Evolutionary conservation across 30 jellyfish, hydroid and myxozoan genomes (phyloP), one percentile per base, ranked within the genome.

Genomic region (Chrysaora quinquecirrha): DNA sequence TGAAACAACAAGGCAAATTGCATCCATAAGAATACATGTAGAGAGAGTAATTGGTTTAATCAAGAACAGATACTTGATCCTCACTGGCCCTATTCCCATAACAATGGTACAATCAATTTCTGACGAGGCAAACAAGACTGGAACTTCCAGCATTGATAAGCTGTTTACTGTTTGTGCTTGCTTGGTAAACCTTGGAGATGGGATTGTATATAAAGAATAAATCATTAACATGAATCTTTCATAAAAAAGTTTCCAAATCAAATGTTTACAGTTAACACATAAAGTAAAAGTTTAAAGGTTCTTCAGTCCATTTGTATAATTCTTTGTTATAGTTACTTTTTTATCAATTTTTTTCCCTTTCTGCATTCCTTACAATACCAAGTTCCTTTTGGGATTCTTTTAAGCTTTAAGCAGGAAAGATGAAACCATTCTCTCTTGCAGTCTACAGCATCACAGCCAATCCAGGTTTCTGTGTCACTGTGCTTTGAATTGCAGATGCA

Each of bases 381-480:
- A 43, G 16, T 63, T 4, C 75, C 75, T 23, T 34, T 11, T 24
- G 75, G 75, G 30, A 63, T 4, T 4, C 75, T 4, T 4, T 63
- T 63, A 21, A 34, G 34, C 47, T 63, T 63, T 14, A 63, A 34
- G 43, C 75, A 63, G 30, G n/a, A 30, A 9, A 63, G 12, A 63
- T 63, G 75, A 34, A 63, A 63, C 75, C 75, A 63, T 23, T 63
- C 75, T 4, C 34, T 21, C 38, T 23, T 63, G 30, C 82, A 69
- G 25, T 7, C 25, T 32, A 69, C 31, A n/a, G 82, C 27, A 69
- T 69, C 82, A 69, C 82, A 30, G 67, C 82, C 82, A 69, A 69
- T 43, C 82, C 82, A 69, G 29, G 67, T 30, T 43, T 43, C 63
- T 43, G 64, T n/a, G 67, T 11, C 63, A 30, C 34, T 43, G 19